Conservation (phyloP, 2,113 vertebrate genomes). For the Gobiocypris rarus region DNA sequence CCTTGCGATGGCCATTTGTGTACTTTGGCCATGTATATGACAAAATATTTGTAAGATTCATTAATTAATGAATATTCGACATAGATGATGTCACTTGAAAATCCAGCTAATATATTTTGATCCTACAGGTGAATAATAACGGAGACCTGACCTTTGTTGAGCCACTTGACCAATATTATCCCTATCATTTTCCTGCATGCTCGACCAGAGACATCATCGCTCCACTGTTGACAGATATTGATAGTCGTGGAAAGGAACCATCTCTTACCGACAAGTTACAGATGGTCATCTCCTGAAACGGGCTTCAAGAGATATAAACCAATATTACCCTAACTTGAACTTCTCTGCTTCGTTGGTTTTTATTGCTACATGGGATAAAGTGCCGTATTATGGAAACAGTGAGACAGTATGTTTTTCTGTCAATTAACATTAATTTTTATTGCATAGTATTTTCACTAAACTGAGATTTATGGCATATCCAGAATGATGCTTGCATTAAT, state of each 20-base stretch:
- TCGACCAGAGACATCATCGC: background rate
- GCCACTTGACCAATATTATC: background rate
- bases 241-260: background rate
- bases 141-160: background rate
- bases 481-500: too few relatives aligned
- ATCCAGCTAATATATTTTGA: background rate
- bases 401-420: too few relatives aligned
- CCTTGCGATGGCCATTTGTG: background rate
- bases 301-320: background rate
- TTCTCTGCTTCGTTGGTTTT: background rate
- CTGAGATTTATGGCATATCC: too few relatives aligned
- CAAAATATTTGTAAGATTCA: background rate
- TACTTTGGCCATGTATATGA: background rate
- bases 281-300: background rate
- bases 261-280: slow-evolving; percentile 26
- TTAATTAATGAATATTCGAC: background rate
- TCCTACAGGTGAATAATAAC: background rate
- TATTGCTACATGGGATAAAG: background rate
- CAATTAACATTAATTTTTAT: too few relatives aligned
- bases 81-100: background rate
- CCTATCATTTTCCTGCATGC: background rate
- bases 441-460: too few relatives aligned
- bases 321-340: background rate
- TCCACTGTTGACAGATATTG: slow-evolving; percentile 24
- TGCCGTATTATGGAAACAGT: background rate